These are phyloP conservation scores for Hedya salicella DNA, from an alignment of 2,888 invertebrate genomes.

Conservation along the genomic window DNA sequence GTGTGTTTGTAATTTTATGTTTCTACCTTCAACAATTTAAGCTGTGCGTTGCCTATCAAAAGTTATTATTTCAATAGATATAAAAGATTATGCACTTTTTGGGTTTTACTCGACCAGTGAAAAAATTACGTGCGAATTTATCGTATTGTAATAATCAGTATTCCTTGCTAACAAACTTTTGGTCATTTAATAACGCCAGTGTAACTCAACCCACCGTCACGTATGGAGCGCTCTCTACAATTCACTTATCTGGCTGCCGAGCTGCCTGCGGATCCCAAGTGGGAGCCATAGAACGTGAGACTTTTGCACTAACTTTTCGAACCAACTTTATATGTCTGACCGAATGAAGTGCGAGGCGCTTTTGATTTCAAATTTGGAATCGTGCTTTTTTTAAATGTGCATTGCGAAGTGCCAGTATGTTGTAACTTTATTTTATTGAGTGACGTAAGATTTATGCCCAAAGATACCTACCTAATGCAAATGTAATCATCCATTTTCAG, in stretches of 20 bases:
- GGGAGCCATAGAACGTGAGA: constrained; percentile 61
- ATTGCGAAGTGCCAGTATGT: constrained; percentile 9
- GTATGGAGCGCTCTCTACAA: constrained; percentile 59
- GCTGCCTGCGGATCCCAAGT: constrained; percentile 54
- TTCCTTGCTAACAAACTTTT: neutral
- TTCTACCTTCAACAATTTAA: no score
- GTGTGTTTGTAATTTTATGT: no score
- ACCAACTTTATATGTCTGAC: constrained; percentile 53
- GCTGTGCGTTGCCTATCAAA: no score
- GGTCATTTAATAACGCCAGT: constrained; percentile 28
- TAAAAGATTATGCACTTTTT: no score
- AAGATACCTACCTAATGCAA: no score
- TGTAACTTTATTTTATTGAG: neutral
- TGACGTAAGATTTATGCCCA: no score
- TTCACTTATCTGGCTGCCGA: constrained; percentile 64
- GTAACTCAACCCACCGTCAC: constrained; percentile 33
- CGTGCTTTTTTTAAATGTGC: constrained; percentile 6
- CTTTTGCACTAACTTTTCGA: constrained; percentile 56
- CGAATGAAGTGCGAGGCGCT: constrained; percentile 46
- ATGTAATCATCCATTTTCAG: no score
- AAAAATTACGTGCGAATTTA: no score
- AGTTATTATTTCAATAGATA: no score
- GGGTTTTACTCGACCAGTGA: no score
- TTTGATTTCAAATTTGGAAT: constrained; percentile 43
- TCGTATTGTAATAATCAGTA: no score